These are phyloP conservation scores for Mesaphorura yosii DNA, from an alignment of 1,140 invertebrate species.

Conservation along the genomic window DNA sequence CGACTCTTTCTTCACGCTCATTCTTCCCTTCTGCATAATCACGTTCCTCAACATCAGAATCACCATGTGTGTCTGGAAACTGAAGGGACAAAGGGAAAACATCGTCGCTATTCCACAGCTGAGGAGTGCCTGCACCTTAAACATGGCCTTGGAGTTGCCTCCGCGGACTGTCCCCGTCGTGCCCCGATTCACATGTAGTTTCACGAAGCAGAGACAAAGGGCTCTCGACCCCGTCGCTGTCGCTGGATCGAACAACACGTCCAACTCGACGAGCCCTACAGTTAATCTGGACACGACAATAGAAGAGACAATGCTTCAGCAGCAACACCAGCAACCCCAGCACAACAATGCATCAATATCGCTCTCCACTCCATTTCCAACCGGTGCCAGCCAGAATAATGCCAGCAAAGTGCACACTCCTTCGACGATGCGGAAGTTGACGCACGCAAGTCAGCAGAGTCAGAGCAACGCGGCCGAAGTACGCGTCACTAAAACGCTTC, in stretches of 20 bases:
- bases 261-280: too few relatives aligned
- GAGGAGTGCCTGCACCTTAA: neutral
- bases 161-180: too few relatives aligned
- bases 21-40: slow-evolving; percentile 56
- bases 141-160: too few relatives aligned
- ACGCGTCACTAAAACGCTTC: slow-evolving; percentile 61
- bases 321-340: neutral
- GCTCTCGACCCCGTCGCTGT: too few relatives aligned
- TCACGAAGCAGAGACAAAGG: too few relatives aligned
- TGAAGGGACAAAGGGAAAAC: slow-evolving; percentile 34
- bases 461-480: slow-evolving; percentile 9
- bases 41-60: slow-evolving; percentile 58
- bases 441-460: too few relatives aligned
- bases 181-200: too few relatives aligned
- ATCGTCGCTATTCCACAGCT: slow-evolving; percentile 20
- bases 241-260: too few relatives aligned
- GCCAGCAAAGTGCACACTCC: too few relatives aligned
- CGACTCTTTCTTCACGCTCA: slow-evolving; percentile 57
- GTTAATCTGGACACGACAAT: neutral
- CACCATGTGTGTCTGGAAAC: slow-evolving; percentile 47
- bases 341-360: neutral
- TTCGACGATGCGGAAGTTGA: too few relatives aligned
- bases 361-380: too few relatives aligned
- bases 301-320: neutral
- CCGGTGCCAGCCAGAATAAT: too few relatives aligned